These are phyloP conservation scores for Ptyas mucosa DNA, from an alignment of 2,113 vertebrate genomes.

Conservation along the genomic window DNA sequence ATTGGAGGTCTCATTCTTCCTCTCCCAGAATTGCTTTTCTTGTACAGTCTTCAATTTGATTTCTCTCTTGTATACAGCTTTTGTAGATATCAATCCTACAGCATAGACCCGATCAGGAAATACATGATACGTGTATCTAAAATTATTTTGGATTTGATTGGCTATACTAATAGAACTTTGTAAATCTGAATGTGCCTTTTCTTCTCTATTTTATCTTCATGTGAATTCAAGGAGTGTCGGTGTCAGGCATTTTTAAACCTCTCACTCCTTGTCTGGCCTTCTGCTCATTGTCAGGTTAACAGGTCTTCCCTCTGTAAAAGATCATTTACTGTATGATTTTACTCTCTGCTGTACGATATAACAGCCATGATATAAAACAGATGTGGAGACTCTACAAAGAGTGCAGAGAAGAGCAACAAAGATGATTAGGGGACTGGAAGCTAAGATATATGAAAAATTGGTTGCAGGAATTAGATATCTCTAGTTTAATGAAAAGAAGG, in stretches of 20 bases:
- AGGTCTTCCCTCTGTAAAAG: neutral
- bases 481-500: too few species aligned
- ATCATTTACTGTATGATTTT: neutral
- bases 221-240: neutral
- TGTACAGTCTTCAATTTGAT: neutral
- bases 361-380: too few species aligned
- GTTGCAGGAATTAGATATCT: too few species aligned
- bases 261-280: neutral
- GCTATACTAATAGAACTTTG: neutral
- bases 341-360: neutral
- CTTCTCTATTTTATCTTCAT: neutral
- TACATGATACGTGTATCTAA: neutral
- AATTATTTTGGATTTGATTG: neutral
- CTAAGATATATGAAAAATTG: too few species aligned
- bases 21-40: neutral
- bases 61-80: neutral
- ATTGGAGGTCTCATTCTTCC: neutral
- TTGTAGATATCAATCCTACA: neutral
- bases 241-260: neutral
- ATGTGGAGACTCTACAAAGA: too few species aligned
- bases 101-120: neutral
- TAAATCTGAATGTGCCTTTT: neutral
- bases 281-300: neutral
- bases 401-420: too few species aligned
- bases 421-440: too few species aligned